phyloP scores from a whole-genome alignment of 2,888 invertebrate species.

The Ectemnius continuus region DNA sequence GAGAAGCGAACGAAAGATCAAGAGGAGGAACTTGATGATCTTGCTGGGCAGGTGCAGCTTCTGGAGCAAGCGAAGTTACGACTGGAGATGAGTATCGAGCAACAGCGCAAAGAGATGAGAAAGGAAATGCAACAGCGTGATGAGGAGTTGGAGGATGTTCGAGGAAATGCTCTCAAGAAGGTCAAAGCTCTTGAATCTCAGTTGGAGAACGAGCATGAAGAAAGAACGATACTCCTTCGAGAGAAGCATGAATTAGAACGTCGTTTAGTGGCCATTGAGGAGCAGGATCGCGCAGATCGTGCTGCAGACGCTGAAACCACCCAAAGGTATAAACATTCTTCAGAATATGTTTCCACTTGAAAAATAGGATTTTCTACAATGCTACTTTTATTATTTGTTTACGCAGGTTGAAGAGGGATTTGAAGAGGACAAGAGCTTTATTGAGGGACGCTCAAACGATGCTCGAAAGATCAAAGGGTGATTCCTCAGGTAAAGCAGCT shows the following conservation, averaged over 20 bases:
- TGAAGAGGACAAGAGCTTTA: conserved; percentile 93
- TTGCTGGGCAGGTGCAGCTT: conserved; percentile 93
- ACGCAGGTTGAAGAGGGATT: conserved; percentile 87
- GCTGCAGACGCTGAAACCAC: conserved; percentile 82
- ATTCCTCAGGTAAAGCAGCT: conserved; percentile 86
- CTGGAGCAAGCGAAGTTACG: conserved; percentile 95
- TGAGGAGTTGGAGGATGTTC: conserved; percentile 94
- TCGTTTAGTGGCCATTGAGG: conserved; percentile 88
- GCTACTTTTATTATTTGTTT: not conserved
- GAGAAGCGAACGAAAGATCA: conserved; percentile 91
- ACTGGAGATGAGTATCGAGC: conserved; percentile 95
- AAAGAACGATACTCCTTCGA: conserved; percentile 89
- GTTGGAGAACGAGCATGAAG: conserved; percentile 95
- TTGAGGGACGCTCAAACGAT: conserved; percentile 95
- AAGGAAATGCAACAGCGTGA: conserved; percentile 94
- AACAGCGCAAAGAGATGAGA: conserved; percentile 92
- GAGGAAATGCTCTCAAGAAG: conserved; percentile 94
- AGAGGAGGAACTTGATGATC: conserved; percentile 97
- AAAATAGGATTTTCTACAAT: not conserved
- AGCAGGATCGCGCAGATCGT: conserved; percentile 86
- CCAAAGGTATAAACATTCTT: conserved; percentile 65
- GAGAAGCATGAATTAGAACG: conserved; percentile 96
- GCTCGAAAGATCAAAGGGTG: conserved; percentile 92
- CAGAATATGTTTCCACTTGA: not conserved
- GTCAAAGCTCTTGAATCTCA: conserved; percentile 94